These are phyloP conservation scores for Alosa sapidissima DNA, from an alignment of 2,797 vertebrate species.

Conservation along the genomic window DNA sequence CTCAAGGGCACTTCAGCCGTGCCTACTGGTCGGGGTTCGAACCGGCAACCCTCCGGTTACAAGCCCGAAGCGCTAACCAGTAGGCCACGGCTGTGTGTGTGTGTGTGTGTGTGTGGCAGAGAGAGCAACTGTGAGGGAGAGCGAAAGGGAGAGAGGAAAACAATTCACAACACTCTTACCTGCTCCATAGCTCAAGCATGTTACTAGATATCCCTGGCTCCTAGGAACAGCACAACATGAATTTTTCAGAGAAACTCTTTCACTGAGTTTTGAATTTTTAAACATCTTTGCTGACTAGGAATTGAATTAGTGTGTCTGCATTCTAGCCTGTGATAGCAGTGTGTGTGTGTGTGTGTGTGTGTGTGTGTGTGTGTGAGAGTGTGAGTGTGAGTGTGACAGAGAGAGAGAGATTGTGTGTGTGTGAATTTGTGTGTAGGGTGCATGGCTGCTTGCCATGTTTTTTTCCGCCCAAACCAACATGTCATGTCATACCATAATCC, in stretches of 20 bases:
- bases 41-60: too few relatives aligned
- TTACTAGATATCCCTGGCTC: constrained; percentile 25
- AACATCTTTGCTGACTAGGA: constrained; percentile 21
- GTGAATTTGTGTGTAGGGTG: neutral
- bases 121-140: constrained; percentile 33
- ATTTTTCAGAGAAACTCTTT: constrained; percentile 46
- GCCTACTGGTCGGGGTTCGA: too few relatives aligned
- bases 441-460: neutral
- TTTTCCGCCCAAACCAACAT: neutral
- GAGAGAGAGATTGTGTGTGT: neutral
- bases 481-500: neutral
- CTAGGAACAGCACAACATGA: constrained; percentile 30
- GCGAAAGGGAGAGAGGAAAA: neutral
- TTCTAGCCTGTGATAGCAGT: neutral
- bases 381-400: too few relatives aligned
- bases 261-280: constrained; percentile 46
- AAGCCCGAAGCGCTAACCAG: too few relatives aligned
- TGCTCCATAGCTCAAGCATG: neutral
- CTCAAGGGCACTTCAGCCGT: too few relatives aligned
- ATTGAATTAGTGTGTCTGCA: constrained; percentile 11
- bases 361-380: neutral
- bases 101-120: constrained; percentile 39
- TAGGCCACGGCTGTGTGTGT: neutral
- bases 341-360: neutral
- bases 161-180: neutral